Evolutionary conservation across 1,140 invertebrate species (phyloP), one percentile per base, ranked within the genome.

Genomic region (Drosophila tropicalis): DNA sequence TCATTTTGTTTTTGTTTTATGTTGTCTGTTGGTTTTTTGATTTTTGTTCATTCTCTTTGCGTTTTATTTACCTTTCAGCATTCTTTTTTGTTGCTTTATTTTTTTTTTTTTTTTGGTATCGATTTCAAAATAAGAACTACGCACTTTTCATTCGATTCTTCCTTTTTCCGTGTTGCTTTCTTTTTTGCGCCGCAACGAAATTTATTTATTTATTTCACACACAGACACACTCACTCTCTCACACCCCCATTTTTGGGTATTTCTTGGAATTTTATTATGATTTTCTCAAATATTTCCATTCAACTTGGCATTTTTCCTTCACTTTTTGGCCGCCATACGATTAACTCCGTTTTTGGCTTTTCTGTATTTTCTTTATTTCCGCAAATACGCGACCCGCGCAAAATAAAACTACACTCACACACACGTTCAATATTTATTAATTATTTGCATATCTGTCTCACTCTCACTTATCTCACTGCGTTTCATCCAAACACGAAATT

Each of bases 41-140:
- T 39, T 39, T 36, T 36, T 10, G 7, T 36, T 36, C 34, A 36
- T 36, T 36, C 57, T 39, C 10, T 34, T 60, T 22, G 13, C 10
- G 32, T 40, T 60, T 60, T 62, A 40, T 66, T 70, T 60, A 76
- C 73, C 73, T 40, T 51, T 6, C 29, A 29, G 29, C 34, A 36
- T 36, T 36, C 57, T 39, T 13, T 34, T 5, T 29, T 29, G 29
- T 40, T 22, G 13, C 5, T n/a, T 39, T 60, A 39, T 62, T 25
- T 72, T 70, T 54, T 69, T 73, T 73, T 40, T 51, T 75, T 58
- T 87, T 89, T 89, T 84, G 74, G 77, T 89, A 89, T 89, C 81
- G 84, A 90, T 89, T 89, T 90, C 77, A 90, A 90, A 84, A 87
- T 81, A 72, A 82, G 58, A 87, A 89, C 85, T 77, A 89, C 84